Percentiles rank a stretch among this genome's conserved stretches.
Evolutionary conservation across 2,888 invertebrate species (phyloP).

Genomic region (Cybosia mesomella): DNA sequence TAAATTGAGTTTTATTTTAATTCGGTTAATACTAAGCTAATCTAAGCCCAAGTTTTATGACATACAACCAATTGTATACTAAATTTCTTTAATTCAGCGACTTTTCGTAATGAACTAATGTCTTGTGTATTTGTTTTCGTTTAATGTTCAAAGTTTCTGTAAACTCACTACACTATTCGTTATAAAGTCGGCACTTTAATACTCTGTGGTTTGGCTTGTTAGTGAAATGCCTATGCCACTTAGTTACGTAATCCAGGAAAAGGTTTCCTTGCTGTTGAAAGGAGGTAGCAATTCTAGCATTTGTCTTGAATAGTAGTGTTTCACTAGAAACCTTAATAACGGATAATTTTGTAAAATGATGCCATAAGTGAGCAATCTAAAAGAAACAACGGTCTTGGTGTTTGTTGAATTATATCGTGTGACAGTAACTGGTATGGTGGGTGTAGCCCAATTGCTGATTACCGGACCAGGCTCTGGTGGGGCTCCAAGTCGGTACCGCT

Average conservation of each 20-base stretch:
- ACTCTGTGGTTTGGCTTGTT: constrained; percentile 35
- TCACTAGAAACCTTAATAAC: constrained; percentile 17
- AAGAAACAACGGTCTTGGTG: not conserved
- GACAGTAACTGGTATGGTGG: too few species aligned
- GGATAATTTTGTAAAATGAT: constrained; percentile 35
- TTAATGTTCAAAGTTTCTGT: not conserved
- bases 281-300: constrained; percentile 13
- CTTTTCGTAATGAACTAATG: not conserved
- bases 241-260: constrained; percentile 34
- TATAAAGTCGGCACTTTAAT: constrained; percentile 18
- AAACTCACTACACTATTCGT: not conserved
- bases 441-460: too few species aligned
- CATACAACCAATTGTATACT: too few species aligned
- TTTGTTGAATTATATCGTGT: not conserved
- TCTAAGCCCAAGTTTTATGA: too few species aligned
- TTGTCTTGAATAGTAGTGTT: constrained; percentile 24
- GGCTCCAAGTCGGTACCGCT: too few species aligned
- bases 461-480: too few species aligned
- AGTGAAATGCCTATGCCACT: constrained; percentile 23
- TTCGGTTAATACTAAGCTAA: not conserved
- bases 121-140: constrained; percentile 1
- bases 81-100: not conserved
- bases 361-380: constrained; percentile 11
- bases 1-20: not conserved
- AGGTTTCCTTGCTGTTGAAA: constrained; percentile 35